A percentile compares a stretch with the other conserved stretches of the same genome.
phyloP scores from a whole-genome alignment of 2,113 vertebrate genomes.

The Anhinga anhinga region DNA sequence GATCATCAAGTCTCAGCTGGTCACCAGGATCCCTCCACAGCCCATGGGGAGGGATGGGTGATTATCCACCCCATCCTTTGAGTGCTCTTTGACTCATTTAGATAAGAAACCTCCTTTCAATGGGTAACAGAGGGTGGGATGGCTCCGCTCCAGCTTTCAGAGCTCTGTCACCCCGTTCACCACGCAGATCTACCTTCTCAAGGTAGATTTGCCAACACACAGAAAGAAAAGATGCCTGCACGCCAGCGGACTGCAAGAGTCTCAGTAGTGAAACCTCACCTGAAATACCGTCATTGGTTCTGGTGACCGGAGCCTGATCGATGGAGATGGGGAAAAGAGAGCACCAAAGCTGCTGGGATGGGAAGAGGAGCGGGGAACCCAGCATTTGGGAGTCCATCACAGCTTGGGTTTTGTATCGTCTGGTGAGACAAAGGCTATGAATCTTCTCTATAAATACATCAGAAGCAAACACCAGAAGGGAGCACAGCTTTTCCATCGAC shows the following conservation, averaged over 20 bases:
- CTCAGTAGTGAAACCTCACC: not conserved
- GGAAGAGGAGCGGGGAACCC: not conserved
- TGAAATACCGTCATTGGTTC: not conserved
- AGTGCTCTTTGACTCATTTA: not conserved
- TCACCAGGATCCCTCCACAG: not conserved
- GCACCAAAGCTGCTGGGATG: not conserved
- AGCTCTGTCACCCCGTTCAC: not conserved
- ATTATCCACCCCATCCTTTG: not conserved
- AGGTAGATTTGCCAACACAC: not conserved
- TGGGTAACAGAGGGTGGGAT: fast-evolving
- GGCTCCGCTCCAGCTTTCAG: not conserved
- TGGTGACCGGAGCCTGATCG: not conserved
- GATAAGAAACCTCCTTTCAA: not conserved
- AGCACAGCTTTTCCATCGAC: not conserved
- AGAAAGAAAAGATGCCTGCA: not conserved
- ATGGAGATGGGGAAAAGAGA: not conserved
- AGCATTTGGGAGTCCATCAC: not conserved
- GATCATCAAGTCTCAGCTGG: not conserved
- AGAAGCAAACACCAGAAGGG: conserved; percentile 27
- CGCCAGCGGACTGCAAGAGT: not conserved
- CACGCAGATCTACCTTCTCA: not conserved
- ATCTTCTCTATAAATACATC: conserved; percentile 12
- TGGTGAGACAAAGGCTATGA: not conserved
- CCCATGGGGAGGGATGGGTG: not conserved
- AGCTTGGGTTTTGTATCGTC: not conserved